phyloP scores from a whole-genome alignment of 2,888 invertebrate genomes.

The Drosophila hamatofila region DNA sequence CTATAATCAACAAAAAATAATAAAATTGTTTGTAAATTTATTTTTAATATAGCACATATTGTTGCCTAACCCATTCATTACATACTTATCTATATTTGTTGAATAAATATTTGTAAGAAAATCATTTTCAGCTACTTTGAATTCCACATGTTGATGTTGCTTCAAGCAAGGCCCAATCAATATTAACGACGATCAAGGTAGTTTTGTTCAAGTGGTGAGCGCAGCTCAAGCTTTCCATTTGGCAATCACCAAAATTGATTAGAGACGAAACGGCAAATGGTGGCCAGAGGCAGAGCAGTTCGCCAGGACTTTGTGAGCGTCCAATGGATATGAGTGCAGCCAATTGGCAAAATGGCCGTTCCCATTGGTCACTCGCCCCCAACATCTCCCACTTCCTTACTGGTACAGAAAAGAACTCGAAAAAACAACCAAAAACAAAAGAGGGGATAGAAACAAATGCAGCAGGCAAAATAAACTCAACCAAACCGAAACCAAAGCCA shows the following conservation, averaged over 20 bases:
- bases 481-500: constrained; percentile 46
- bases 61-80: too few relatives aligned
- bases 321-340: constrained; percentile 58
- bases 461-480: constrained; percentile 55
- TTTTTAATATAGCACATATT: too few relatives aligned
- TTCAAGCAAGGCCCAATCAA: constrained; percentile 1
- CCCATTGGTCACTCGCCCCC: constrained; percentile 4
- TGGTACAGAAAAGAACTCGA: neutral
- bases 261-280: constrained; percentile 41
- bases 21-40: too few relatives aligned
- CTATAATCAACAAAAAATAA: too few relatives aligned
- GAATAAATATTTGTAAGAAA: too few relatives aligned
- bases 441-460: constrained; percentile 17
- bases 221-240: constrained; percentile 52
- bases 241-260: constrained; percentile 77
- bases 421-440: neutral
- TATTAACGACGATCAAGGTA: neutral
- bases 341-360: constrained; percentile 67
- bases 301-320: constrained; percentile 44
- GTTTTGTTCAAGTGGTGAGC: constrained; percentile 13
- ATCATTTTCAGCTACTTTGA: too few relatives aligned
- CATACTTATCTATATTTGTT: too few relatives aligned
- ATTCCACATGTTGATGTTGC: neutral
- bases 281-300: constrained; percentile 12
- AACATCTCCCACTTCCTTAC: neutral